Evolutionary conservation across 2,888 invertebrate species (phyloP).

Genomic region (Cybosia mesomella): DNA sequence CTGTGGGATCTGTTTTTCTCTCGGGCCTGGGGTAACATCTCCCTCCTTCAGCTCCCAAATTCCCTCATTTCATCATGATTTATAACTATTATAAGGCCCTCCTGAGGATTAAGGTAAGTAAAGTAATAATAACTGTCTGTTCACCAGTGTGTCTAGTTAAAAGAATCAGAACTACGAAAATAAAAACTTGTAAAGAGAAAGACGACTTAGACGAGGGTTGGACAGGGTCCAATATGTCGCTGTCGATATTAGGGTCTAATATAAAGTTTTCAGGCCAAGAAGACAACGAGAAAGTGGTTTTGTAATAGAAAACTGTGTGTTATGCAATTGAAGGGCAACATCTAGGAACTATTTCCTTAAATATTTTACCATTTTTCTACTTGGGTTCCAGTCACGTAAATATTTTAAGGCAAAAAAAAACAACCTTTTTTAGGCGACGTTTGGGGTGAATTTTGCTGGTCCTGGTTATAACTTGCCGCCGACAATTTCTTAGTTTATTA

Average conservation of each 20-base stretch:
- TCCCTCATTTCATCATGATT: no score
- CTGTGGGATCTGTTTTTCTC: no score
- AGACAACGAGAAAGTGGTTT: background rate
- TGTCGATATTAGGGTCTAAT: background rate
- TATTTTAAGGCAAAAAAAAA: background rate
- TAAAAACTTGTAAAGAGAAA: background rate
- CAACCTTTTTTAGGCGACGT: background rate
- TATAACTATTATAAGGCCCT: no score
- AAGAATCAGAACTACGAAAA: background rate
- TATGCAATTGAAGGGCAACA: background rate
- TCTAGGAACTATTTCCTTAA: background rate
- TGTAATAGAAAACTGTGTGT: background rate
- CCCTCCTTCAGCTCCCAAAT: no score
- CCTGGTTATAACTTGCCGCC: no score
- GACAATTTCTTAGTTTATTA: no score
- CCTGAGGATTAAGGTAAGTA: background rate
- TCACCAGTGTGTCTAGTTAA: background rate
- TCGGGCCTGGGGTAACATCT: no score
- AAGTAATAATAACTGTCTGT: background rate
- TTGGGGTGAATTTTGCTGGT: background rate
- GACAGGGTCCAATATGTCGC: slow-evolving; percentile 2
- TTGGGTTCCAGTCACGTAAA: background rate
- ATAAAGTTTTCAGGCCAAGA: background rate
- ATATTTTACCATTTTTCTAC: background rate
- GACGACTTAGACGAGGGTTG: background rate